Conservation (phyloP, 2,888 invertebrate genomes). For the Diarsia dahlii region DNA sequence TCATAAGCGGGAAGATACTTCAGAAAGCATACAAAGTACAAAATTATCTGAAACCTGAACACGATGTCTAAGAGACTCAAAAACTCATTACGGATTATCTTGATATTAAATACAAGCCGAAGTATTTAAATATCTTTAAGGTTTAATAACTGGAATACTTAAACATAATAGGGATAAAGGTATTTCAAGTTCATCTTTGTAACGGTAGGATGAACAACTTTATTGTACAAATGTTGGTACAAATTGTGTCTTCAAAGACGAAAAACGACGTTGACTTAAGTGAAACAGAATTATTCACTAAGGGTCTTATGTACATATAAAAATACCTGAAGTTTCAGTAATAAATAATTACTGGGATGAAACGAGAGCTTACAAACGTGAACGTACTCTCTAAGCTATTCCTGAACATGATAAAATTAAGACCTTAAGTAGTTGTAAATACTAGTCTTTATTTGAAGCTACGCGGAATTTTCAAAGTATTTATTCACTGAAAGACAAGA, state of each 20-base stretch:
- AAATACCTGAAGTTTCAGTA: conserved; percentile 17
- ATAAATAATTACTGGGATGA: conserved; percentile 24
- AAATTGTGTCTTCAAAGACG: conserved; percentile 16
- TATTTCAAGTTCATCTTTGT: conserved; percentile 33
- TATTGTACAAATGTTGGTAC: conserved; percentile 11
- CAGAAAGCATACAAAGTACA: conserved; percentile 47
- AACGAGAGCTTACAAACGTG: background rate
- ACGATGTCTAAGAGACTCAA: conserved; percentile 21
- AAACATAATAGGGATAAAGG: conserved; percentile 15
- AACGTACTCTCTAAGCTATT: background rate
- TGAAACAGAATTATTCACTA: conserved; percentile 38
- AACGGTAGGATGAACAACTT: conserved; percentile 14
- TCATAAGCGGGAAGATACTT: conserved; percentile 22
- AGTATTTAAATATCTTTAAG: conserved; percentile 35
- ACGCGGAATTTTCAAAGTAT: conserved; percentile 15
- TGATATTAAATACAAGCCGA: conserved; percentile 32
- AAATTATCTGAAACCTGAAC: conserved; percentile 41
- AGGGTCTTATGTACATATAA: conserved; percentile 8
- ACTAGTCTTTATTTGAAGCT: background rate
- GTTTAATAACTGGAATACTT: conserved; percentile 29
- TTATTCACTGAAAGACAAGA: conserved; percentile 31
- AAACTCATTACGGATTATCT: conserved; percentile 49
- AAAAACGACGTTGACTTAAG: conserved; percentile 3
- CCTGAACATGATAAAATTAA: conserved; percentile 1
- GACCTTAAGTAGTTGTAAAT: background rate